A percentile compares a stretch with the other conserved stretches of the same genome.
phyloP scores from a whole-genome alignment of 2,113 vertebrate genomes.

The Orycteropus afer region DNA sequence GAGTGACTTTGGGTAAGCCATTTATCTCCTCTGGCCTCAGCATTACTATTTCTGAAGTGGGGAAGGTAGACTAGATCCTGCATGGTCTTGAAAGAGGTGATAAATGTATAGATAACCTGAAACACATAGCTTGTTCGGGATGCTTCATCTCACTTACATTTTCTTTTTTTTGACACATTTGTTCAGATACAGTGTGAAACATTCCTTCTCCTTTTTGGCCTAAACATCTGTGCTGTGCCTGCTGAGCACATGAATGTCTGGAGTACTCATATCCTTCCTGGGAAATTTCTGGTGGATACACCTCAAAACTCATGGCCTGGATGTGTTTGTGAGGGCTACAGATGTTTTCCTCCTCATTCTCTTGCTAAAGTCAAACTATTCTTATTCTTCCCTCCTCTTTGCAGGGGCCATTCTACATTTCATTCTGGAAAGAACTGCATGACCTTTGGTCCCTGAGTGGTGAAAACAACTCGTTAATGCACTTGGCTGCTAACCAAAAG shows the following conservation, averaged over 20 bases:
- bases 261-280: not conserved
- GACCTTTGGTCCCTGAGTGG: not conserved
- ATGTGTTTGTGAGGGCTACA: not conserved
- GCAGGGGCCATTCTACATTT: not conserved
- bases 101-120: not conserved
- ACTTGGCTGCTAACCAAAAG: too few relatives aligned
- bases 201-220: not conserved
- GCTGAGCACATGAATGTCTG: not conserved
- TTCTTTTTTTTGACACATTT: not conserved
- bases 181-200: not conserved
- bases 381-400: not conserved
- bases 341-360: not conserved
- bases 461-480: too few relatives aligned
- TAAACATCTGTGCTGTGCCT: not conserved
- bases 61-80: not conserved
- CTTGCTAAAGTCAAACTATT: not conserved
- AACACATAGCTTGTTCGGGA: not conserved
- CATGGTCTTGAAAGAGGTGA: not conserved
- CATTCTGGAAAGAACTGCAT: not conserved
- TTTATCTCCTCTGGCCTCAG: not conserved
- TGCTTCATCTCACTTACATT: not conserved
- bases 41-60: not conserved
- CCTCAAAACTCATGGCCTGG: not conserved
- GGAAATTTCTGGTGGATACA: not conserved
- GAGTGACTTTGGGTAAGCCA: not conserved